phyloP scores from a whole-genome alignment of 2,797 vertebrate genomes.

The Halcyon chelicuti region DNA sequence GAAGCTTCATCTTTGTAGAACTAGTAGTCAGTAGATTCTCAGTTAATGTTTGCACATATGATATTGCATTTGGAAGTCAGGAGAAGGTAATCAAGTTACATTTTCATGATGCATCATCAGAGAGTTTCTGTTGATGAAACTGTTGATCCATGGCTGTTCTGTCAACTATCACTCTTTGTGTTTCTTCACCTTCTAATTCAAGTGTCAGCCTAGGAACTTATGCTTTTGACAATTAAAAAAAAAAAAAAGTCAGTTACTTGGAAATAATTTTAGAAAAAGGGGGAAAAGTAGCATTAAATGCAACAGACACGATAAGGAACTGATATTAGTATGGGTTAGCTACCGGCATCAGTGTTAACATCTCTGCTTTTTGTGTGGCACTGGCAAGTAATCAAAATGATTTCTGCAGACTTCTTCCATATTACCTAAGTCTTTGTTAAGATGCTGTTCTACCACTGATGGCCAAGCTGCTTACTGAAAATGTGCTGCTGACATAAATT shows the following conservation, averaged over 20 bases:
- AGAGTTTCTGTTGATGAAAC: not conserved
- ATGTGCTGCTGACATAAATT: conserved; percentile 49
- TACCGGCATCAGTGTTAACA: not conserved
- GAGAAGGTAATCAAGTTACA: not conserved
- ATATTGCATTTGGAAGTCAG: not conserved
- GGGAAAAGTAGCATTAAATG: not conserved
- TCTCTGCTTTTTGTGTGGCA: not conserved
- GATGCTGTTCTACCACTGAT: not conserved
- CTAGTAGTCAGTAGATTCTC: not conserved
- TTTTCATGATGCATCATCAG: not conserved
- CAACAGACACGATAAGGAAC: not conserved
- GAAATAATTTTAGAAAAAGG: not conserved
- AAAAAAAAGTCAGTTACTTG: not conserved
- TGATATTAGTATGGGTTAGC: not conserved
- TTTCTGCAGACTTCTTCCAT: not conserved
- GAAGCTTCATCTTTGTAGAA: not conserved
- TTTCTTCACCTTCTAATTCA: not conserved
- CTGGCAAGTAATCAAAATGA: not conserved
- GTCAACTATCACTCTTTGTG: not conserved
- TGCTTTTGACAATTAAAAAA: not conserved
- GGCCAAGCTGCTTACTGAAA: conserved; percentile 11
- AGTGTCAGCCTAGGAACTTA: not conserved
- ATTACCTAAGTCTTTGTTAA: not conserved
- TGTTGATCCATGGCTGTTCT: not conserved
- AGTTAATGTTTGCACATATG: not conserved